phyloP scores from a whole-genome alignment of 2,113 vertebrate species.

The Actenoides hombroni region DNA sequence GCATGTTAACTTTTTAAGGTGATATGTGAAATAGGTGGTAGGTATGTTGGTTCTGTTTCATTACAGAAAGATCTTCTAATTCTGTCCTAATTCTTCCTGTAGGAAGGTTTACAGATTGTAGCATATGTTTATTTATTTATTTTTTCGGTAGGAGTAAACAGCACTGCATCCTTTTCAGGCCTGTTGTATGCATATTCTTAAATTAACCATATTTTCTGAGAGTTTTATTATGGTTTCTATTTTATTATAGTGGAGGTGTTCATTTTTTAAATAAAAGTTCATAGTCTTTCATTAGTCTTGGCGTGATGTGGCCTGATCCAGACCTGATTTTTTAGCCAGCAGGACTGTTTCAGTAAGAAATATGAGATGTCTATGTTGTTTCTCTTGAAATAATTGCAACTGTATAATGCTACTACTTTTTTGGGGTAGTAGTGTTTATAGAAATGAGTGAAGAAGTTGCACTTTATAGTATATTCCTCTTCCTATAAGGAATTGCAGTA shows the following conservation, averaged over 20 bases:
- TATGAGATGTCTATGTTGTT: neutral
- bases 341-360: neutral
- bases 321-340: neutral
- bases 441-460: neutral
- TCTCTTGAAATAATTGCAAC: neutral
- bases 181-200: neutral
- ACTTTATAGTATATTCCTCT: neutral
- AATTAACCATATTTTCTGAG: neutral
- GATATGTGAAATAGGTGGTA: neutral
- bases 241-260: neutral
- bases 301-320: neutral
- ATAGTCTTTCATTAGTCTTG: neutral
- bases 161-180: neutral
- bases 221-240: rapidly evolving
- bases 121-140: neutral
- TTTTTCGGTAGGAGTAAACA: neutral
- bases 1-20: neutral
- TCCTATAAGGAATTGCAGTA: neutral
- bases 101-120: neutral
- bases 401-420: neutral
- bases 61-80: neutral
- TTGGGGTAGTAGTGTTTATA: neutral
- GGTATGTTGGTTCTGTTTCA: neutral
- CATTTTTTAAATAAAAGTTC: neutral
- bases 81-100: neutral